phyloP scores from a whole-genome alignment of 2,113 vertebrate species.

The Miniopterus natalensis region DNA sequence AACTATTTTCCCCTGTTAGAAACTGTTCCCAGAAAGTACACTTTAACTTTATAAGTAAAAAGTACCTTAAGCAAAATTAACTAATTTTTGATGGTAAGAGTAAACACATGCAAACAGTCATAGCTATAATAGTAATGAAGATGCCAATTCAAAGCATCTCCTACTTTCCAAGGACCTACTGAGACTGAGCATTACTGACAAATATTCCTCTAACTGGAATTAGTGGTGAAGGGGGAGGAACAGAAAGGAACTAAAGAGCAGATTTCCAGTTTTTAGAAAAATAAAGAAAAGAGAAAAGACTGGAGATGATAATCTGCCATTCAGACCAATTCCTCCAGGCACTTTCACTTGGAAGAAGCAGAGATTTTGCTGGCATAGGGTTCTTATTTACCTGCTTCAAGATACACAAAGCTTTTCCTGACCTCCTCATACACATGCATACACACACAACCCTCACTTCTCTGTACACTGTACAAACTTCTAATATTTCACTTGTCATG shows the following conservation, averaged over 20 bases:
- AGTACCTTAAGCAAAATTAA: constrained; percentile 29
- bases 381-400: not conserved
- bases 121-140: not conserved
- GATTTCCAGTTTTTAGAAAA: not conserved
- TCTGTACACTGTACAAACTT: not conserved
- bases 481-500: not conserved
- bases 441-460: not conserved
- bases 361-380: not conserved
- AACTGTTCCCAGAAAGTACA: constrained; percentile 1
- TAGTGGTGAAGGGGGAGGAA: not conserved
- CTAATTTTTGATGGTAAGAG: not conserved
- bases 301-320: not conserved
- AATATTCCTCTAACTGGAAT: not conserved
- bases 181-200: not conserved
- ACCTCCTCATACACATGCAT: not conserved
- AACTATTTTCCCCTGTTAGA: constrained; percentile 43
- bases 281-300: not conserved
- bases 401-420: not conserved
- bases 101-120: not conserved
- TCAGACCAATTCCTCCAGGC: not conserved
- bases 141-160: not conserved
- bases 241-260: not conserved
- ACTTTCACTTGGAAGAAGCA: not conserved
- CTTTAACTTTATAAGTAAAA: constrained; percentile 32
- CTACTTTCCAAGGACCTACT: constrained; percentile 22